Base-by-base conservation (phyloP, 2,888 invertebrate species). In the Polia nebulosa region DNA sequence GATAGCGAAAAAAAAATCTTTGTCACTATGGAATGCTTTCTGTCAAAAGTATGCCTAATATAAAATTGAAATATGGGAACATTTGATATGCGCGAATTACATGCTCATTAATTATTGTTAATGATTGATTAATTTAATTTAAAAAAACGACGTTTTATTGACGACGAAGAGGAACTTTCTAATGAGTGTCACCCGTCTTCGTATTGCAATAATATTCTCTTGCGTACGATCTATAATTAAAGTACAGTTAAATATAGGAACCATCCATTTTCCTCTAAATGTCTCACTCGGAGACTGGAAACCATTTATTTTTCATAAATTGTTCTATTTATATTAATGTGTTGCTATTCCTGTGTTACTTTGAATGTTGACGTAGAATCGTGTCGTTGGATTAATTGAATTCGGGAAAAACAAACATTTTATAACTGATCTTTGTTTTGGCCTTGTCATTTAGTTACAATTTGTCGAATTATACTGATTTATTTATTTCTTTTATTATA, bases 171-270 rank as follows among this genome's bases (percentile, higher is more conserved):
- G 55, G 68, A 72, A 72, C 32, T 56, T 53, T 45, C 20, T 57
- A 64, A 76, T 72, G 41, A 83, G 71, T 75, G 74, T 81, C 81
- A 66, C 25, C 41, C 55, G 61, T 65, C 55, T 60, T 13, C 63
- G 65, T 78, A 73, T 65, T 71, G 75, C 81, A 78, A 72, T 80
- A 76, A 72, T 78, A 67, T 44, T 58, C 57, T 69, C 52, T 47
- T 71, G 51, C 71, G 77, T 66, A 70, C 73, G 52, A 68, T 72
- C 78, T 81, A 83, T 82, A 82, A 76, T 83, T 82, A 81, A 72
- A 74, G 59, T 65, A 34, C 57, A 70, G 66, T 62, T 69, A 78
- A 58, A 72, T 76, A 78, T 69, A 82, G 81, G 61, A 22, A 57
- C 59, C 81, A 78, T 82, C 76, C 57, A 75, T 81, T 81, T 81